Percentiles rank a stretch among this genome's conserved stretches.
Evolutionary conservation across 2,797 vertebrate genomes (phyloP).

Genomic region (Chaetophractus vellerosus): DNA sequence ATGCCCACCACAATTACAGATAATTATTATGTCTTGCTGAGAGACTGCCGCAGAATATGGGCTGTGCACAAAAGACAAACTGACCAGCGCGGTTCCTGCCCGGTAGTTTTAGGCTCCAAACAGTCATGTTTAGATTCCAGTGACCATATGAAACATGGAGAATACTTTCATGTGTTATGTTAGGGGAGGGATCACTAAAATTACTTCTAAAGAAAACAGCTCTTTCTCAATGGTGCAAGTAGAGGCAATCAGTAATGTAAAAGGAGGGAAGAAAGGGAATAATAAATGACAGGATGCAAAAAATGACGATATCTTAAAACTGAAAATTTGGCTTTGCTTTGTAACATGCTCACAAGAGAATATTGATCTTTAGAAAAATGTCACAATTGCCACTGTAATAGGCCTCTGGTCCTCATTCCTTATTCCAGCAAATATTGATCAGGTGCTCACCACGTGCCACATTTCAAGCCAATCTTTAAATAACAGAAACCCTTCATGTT

Average conservation of each 20-base stretch:
- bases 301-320: neutral
- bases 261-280: neutral
- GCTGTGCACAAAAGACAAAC: conserved; percentile 9
- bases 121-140: neutral
- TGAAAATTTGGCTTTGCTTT: conserved; percentile 27
- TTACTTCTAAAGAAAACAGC: neutral
- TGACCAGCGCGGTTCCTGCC: neutral
- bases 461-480: neutral
- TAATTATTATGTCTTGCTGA: conserved; percentile 66
- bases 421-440: neutral
- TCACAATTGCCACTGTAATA: neutral
- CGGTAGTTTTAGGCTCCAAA: neutral
- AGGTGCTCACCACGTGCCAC: neutral
- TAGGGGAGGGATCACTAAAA: neutral
- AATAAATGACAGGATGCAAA: neutral
- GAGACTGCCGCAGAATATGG: neutral
- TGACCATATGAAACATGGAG: neutral
- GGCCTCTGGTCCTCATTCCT: neutral
- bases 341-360: neutral
- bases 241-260: conserved; percentile 21
- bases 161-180: neutral
- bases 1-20: conserved; percentile 7
- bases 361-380: neutral
- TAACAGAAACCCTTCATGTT: neutral
- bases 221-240: neutral